Conservation (phyloP, 2,888 invertebrate genomes). For the Drosophila diplacantha region DNA sequence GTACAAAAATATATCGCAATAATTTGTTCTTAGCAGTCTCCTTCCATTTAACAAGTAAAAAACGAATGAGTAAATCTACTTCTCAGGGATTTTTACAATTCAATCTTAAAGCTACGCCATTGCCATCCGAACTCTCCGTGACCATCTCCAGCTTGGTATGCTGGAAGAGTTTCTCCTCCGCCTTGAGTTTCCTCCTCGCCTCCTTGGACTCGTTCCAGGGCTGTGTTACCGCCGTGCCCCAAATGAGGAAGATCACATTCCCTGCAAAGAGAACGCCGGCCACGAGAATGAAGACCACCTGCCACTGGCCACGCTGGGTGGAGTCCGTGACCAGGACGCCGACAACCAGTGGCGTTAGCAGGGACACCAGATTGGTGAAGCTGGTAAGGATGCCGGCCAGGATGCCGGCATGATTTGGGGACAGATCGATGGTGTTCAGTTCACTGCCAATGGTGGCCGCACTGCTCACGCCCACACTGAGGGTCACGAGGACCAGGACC, state of each 20-base stretch:
- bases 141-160: conserved; percentile 44
- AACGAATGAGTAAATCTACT: conserved; percentile 2
- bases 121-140: conserved; percentile 9
- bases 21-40: conserved; percentile 15
- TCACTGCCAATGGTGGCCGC: conserved; percentile 76
- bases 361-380: conserved; percentile 80
- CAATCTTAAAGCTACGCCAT: conserved; percentile 23
- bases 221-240: conserved; percentile 83
- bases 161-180: conserved; percentile 34
- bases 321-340: conserved; percentile 78
- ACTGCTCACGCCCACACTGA: conserved; percentile 79
- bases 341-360: conserved; percentile 81
- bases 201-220: conserved; percentile 79
- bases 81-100: conserved; percentile 30
- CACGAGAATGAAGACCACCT: conserved; percentile 83
- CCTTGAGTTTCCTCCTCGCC: conserved; percentile 13
- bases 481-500: conserved; percentile 79
- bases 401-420: conserved; percentile 83
- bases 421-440: conserved; percentile 82
- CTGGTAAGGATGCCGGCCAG: conserved; percentile 83
- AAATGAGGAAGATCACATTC: conserved; percentile 84
- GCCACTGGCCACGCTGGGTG: conserved; percentile 82
- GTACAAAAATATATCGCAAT: conserved; percentile 14
- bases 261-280: conserved; percentile 83
- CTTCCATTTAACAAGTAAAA: conserved; percentile 2